phyloP scores from a whole-genome alignment of 1,140 invertebrate species.

The Magallana angulata region DNA sequence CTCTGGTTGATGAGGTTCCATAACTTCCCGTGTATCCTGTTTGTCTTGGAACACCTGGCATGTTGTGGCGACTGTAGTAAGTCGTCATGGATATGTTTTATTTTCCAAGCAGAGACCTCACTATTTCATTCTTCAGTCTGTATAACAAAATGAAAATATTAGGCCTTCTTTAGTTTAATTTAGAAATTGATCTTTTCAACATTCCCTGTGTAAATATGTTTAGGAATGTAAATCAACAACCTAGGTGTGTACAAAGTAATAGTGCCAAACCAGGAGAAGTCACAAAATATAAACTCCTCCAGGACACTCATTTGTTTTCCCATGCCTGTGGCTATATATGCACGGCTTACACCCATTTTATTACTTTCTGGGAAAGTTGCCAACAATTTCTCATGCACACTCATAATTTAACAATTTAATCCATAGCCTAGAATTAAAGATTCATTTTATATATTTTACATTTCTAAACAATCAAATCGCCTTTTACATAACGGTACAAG shows the following conservation, averaged over 20 bases:
- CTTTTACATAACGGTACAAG: too few species aligned
- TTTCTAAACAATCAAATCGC: too few species aligned
- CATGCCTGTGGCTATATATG: neutral
- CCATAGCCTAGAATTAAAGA: neutral
- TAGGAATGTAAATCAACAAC: too few species aligned
- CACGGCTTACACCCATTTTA: neutral
- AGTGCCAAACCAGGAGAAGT: neutral
- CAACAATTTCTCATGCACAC: neutral
- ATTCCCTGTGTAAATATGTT: too few species aligned
- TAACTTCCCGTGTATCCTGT: constrained; percentile 33
- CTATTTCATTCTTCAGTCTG: neutral
- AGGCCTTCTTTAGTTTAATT: neutral
- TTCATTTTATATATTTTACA: too few species aligned
- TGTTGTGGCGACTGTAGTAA: constrained; percentile 13
- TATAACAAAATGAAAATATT: neutral
- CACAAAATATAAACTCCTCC: neutral
- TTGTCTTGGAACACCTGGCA: constrained; percentile 48
- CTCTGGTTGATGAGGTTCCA: neutral
- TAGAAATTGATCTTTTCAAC: too few species aligned
- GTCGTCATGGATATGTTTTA: neutral
- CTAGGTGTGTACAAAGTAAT: neutral
- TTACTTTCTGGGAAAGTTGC: neutral
- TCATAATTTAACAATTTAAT: neutral
- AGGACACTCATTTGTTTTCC: constrained; percentile 20
- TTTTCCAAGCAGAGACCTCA: constrained; percentile 18